Percentiles rank a stretch among this genome's conserved stretches.
phyloP scores from a whole-genome alignment of 2,797 vertebrate genomes.

The Cryptoblepharus egeriae region DNA sequence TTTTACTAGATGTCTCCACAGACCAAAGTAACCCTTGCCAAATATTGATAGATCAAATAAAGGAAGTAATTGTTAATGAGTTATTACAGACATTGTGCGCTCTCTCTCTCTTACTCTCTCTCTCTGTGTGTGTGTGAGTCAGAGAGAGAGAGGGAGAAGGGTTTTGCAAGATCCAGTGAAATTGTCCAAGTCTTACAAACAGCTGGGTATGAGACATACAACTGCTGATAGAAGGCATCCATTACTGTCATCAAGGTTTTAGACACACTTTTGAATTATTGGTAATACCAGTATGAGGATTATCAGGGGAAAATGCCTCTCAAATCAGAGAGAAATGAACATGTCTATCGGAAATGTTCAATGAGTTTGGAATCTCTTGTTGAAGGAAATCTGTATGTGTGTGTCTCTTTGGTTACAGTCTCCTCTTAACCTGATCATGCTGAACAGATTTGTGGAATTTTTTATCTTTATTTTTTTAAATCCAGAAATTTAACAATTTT shows the following conservation, averaged over 20 bases:
- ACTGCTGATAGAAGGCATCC: slow-evolving; percentile 74
- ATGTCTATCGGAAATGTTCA: not conserved
- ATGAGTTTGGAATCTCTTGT: not conserved
- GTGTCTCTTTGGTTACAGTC: not conserved
- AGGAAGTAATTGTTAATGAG: slow-evolving; percentile 74
- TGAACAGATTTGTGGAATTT: not conserved
- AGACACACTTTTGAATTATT: slow-evolving; percentile 68
- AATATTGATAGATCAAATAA: slow-evolving; percentile 76
- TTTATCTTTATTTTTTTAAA: no score
- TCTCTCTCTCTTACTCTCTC: no score
- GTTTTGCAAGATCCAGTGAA: slow-evolving; percentile 55
- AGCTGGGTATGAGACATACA: slow-evolving; percentile 62
- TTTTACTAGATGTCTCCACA: slow-evolving; percentile 68
- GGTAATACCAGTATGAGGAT: slow-evolving; percentile 57
- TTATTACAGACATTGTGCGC: slow-evolving; percentile 69
- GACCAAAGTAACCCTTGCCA: slow-evolving; percentile 67
- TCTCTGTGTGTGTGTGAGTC: not conserved
- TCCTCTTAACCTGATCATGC: slow-evolving; percentile 8
- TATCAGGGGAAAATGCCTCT: slow-evolving; percentile 50
- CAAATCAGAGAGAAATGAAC: slow-evolving; percentile 38
- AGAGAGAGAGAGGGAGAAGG: no score
- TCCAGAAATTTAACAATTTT: no score
- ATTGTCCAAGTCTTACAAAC: slow-evolving; percentile 70
- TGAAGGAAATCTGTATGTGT: not conserved
- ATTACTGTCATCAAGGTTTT: slow-evolving; percentile 77